A percentile compares a stretch with the other conserved stretches of the same genome.
These are phyloP conservation scores for Albula goreensis DNA, from an alignment of 2,113 vertebrate genomes.

Conservation along the genomic window DNA sequence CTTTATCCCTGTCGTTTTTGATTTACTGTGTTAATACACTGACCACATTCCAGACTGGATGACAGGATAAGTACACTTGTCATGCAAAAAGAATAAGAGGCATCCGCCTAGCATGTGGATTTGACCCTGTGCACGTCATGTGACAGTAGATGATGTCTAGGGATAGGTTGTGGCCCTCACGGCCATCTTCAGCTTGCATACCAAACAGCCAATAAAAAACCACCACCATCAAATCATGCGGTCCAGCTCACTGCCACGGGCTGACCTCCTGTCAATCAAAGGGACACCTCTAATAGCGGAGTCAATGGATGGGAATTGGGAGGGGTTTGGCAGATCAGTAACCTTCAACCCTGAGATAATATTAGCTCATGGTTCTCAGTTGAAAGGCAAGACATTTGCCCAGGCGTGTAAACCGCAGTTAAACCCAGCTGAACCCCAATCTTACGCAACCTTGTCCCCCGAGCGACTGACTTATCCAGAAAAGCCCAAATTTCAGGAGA, in stretches of 20 bases:
- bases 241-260: too few relatives aligned
- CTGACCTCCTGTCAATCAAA: neutral
- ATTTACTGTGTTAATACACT: too few relatives aligned
- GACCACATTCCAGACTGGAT: too few relatives aligned
- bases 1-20: too few relatives aligned
- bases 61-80: too few relatives aligned
- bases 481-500: constrained; percentile 3
- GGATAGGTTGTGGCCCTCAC: too few relatives aligned
- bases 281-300: neutral
- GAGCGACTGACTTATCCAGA: neutral
- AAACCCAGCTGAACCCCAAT: neutral
- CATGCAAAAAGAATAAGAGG: too few relatives aligned
- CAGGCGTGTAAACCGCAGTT: neutral
- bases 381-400: neutral
- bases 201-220: neutral
- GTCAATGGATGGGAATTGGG: neutral
- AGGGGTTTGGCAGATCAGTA: neutral
- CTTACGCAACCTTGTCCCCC: neutral
- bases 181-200: neutral
- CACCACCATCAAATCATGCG: neutral
- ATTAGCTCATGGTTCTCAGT: neutral
- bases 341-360: neutral
- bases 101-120: too few relatives aligned
- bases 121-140: too few relatives aligned
- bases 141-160: too few relatives aligned